A percentile compares a stretch with the other conserved stretches of the same genome.
Conservation (phyloP, 2,888 invertebrate genomes). For the Patella ulyssiponensis region DNA sequence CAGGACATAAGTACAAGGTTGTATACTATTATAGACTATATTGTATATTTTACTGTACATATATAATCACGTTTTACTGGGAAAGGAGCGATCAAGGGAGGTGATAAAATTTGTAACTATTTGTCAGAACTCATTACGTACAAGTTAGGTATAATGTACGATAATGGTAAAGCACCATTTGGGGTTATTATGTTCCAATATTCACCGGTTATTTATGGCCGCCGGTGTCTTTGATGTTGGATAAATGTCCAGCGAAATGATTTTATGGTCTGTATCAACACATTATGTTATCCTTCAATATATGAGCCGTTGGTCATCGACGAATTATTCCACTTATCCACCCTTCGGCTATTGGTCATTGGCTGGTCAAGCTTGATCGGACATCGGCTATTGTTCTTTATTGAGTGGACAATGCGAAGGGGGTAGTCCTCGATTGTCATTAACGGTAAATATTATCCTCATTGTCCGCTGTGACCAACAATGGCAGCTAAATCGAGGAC, state of each 20-base stretch:
- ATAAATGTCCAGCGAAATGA: conserved; percentile 8
- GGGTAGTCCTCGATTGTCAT: background rate
- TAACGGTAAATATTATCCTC: conserved; percentile 5
- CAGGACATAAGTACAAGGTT: background rate
- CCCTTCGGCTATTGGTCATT: conserved; percentile 1
- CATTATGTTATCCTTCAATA: conserved; percentile 8
- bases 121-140: conserved; percentile 1
- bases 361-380: conserved; percentile 4
- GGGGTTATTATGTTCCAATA: background rate
- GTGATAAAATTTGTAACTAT: conserved; percentile 7
- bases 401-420: background rate
- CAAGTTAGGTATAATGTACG: background rate
- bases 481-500: background rate
- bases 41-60: background rate
- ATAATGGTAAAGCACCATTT: conserved; percentile 7
- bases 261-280: background rate
- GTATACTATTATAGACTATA: background rate
- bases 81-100: background rate
- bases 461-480: background rate
- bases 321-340: background rate
- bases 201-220: background rate
- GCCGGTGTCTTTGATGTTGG: background rate
- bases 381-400: background rate
- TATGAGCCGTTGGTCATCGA: conserved; percentile 8
- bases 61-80: no score